Evolutionary conservation across 1,140 invertebrate species (phyloP), one percentile per base, ranked within the genome.

Genomic region (Papilio polyxenes): DNA sequence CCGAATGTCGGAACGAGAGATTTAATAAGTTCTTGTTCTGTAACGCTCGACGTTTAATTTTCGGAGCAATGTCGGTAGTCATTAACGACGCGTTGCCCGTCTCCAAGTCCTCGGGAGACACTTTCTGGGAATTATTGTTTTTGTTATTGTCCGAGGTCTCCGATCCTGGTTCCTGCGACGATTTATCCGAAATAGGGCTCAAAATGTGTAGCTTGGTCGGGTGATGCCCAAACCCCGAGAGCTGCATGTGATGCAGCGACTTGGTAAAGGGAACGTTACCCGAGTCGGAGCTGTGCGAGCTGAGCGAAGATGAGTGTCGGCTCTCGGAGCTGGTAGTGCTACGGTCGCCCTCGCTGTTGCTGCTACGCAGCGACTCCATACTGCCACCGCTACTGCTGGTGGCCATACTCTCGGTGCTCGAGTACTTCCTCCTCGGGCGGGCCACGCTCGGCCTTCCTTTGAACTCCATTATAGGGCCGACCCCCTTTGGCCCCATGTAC

Each of bases 111-210:
- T 97, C 96, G 0, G 97, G 96, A 3, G 96, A 96, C 62, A 96
- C 96, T 87, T 97, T 96, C 87, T 97, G 96, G 1, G 96, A 97
- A 86, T 97, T 97, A 86, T 97, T 97, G 89, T 97, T 97, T 82
- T 96, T 96, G 86, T 97, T 97, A 89, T 97, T 97, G 83, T 97
- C 97, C 13, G 97, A 97, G 1, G 96, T 96, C 87, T 97, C 97
- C 1, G 96, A 97, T 17, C 96, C 96, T 15, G 97, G 97, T 88
- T 98, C 97, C 89, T 98, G 97, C 3, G 97, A 97, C n/a, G 97
- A 98, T 89, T 98, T 98, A 92, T 98, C 98, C 44, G 97, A 98
- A 87, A 98, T 98, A 8, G 98, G 98, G 81, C 97, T 98, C 17
- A 98, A 95, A 86, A 98, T 97, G 89, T 98, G 97, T 83, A 98